Conservation (phyloP, 2,888 invertebrate genomes). For the Dolichomitus sp. region DNA sequence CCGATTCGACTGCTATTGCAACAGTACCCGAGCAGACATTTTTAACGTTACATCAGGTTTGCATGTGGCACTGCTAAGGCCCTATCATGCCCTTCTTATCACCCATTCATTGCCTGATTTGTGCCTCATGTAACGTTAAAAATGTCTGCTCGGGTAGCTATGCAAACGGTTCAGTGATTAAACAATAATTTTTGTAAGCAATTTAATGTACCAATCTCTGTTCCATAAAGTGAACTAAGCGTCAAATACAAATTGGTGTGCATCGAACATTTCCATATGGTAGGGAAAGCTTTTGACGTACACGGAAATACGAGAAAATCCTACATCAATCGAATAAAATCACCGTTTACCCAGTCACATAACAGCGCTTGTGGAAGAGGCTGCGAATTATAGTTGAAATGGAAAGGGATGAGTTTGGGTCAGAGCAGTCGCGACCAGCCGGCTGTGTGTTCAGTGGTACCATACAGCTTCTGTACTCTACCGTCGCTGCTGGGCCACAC, state of each 20-base stretch:
- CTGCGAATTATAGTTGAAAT: slow-evolving; percentile 53
- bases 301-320: background rate
- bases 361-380: slow-evolving; percentile 27
- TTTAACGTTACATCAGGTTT: no score
- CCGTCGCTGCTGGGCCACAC: slow-evolving; percentile 46
- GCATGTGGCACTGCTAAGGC: no score
- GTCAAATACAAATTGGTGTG: background rate
- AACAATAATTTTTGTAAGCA: no score
- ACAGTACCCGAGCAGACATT: no score
- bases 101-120: no score
- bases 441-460: slow-evolving; percentile 5
- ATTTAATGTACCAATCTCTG: no score
- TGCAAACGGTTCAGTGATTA: no score
- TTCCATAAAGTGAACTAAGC: background rate
- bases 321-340: slow-evolving; percentile 40
- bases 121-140: no score
- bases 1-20: no score
- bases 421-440: slow-evolving; percentile 48
- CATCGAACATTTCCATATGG: background rate
- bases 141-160: no score
- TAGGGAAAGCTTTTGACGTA: background rate
- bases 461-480: background rate
- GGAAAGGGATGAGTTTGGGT: slow-evolving; percentile 40
- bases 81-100: no score
- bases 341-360: slow-evolving; percentile 34